Conservation (phyloP, 2,797 vertebrate genomes). For the Enteromius viviparus region DNA sequence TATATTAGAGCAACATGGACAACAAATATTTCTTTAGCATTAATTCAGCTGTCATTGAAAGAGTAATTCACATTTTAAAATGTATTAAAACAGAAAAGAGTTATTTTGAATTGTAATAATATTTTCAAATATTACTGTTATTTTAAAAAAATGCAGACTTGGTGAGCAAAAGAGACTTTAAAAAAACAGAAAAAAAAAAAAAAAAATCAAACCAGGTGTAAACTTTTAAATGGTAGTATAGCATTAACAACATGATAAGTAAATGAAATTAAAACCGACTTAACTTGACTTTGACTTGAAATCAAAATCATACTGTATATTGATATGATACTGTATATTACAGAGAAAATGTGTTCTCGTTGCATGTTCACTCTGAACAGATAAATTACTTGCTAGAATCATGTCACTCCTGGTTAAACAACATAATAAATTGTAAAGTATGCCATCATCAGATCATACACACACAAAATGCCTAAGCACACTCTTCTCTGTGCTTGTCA, state of each 20-base stretch:
- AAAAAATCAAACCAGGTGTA: neutral
- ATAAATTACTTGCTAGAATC: neutral
- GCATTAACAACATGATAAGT: neutral
- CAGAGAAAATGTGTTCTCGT: neutral
- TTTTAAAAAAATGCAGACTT: neutral
- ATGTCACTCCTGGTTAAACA: neutral
- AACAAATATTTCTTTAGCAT: neutral
- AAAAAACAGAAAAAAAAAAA: neutral
- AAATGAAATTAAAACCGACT: neutral
- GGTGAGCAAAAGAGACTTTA: neutral
- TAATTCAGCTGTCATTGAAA: no score
- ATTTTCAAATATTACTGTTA: neutral
- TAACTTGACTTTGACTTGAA: neutral
- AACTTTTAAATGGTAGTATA: neutral
- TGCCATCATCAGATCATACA: neutral
- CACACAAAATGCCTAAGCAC: neutral
- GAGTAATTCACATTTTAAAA: neutral
- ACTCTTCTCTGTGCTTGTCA: neutral
- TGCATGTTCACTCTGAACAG: neutral
- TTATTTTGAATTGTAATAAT: neutral
- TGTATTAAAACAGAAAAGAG: neutral
- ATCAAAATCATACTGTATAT: no score
- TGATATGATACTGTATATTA: neutral
- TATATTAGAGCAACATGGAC: neutral
- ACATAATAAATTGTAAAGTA: neutral